These are phyloP conservation scores for Acronicta aceris DNA, from an alignment of 2,888 invertebrate genomes.

Conservation along the genomic window DNA sequence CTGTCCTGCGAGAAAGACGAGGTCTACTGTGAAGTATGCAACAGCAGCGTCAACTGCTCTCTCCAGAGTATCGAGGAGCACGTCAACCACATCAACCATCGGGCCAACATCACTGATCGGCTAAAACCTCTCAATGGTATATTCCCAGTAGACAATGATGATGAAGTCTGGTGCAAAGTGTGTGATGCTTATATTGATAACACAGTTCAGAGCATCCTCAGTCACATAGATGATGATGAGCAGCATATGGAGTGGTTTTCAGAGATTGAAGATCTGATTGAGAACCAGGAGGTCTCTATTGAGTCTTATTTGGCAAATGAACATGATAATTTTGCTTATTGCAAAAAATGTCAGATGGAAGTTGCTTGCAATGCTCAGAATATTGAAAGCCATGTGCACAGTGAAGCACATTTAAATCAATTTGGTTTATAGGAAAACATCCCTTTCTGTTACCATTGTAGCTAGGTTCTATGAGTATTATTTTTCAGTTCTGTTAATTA, in stretches of 20 bases:
- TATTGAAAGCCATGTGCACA: slow-evolving; percentile 71
- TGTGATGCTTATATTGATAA: slow-evolving; percentile 71
- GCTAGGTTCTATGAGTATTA: slow-evolving; percentile 45
- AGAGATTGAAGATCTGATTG: slow-evolving; percentile 72
- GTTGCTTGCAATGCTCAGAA: slow-evolving; percentile 64
- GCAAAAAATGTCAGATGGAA: slow-evolving; percentile 71
- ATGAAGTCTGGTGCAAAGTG: slow-evolving; percentile 75
- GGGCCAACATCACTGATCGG: slow-evolving; percentile 68
- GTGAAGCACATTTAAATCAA: slow-evolving; percentile 68
- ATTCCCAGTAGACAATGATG: slow-evolving; percentile 66
- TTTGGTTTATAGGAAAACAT: slow-evolving; percentile 58
- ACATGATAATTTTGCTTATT: slow-evolving; percentile 70
- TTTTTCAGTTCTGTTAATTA: slow-evolving; percentile 46
- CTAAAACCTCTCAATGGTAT: slow-evolving; percentile 73
- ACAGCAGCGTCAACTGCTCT: slow-evolving; percentile 62
- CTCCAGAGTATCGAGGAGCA: slow-evolving; percentile 70
- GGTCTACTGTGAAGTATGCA: slow-evolving; percentile 73
- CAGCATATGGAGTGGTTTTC: slow-evolving; percentile 73
- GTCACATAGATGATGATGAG: slow-evolving; percentile 72
- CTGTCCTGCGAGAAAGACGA: slow-evolving; percentile 70
- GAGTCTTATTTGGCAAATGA: slow-evolving; percentile 67
- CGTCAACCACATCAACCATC: slow-evolving; percentile 71
- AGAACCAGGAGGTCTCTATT: slow-evolving; percentile 69
- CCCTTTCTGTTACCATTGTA: slow-evolving; percentile 27
- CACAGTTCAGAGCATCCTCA: slow-evolving; percentile 61